Base-by-base conservation (phyloP, 2,888 invertebrate genomes). In the Aelia acuminata region DNA sequence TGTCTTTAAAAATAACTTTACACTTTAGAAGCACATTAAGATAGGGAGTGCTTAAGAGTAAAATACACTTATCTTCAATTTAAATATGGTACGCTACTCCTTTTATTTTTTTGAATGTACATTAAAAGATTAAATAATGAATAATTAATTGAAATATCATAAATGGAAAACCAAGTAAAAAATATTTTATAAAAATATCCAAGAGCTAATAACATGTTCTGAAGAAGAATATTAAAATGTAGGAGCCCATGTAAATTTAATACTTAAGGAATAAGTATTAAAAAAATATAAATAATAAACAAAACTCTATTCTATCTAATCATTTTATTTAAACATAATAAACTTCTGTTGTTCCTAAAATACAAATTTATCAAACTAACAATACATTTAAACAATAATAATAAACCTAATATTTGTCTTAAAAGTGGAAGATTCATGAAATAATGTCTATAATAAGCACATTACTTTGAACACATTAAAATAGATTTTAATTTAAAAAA, bases 301-400 rank as follows among this genome's bases (percentile, higher is more conserved):
- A 70, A 70, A 70, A 70, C 35, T 70, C 63, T 35, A 47, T 80
- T 80, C 80, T n/a, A 80, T 80, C 80, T 80, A 80, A 43, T 43
- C 43, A 80, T 80, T 80, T 80, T 80, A 80, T 80, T 80, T 80
- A 80, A 80, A 80, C 80, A 80, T 80, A 80, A 80, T 80, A 80
- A 80, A 80, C 43, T 80, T 80, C 80, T 80, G 80, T 80, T 43
- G 43, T 43, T 80, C 80, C 80, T 80, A 80, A 80, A 39, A 80
- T 80, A 80, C 80, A 80, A 80, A 80, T 80, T 80, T 80, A 80
- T 43, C 22, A 80, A 80, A 80, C 80, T 80, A 80, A 80, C 39
- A 80, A 80, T 80, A 80, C 43, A 80, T 80, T 80, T 80, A 80
- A 80, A 80, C 43, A 80, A 80, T 80, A 80, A 80, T 80, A 80